Percentiles rank a stretch among this genome's conserved stretches.
These are phyloP conservation scores for Penaeus vannamei DNA, from an alignment of 1,140 invertebrate genomes.

Conservation along the genomic window DNA sequence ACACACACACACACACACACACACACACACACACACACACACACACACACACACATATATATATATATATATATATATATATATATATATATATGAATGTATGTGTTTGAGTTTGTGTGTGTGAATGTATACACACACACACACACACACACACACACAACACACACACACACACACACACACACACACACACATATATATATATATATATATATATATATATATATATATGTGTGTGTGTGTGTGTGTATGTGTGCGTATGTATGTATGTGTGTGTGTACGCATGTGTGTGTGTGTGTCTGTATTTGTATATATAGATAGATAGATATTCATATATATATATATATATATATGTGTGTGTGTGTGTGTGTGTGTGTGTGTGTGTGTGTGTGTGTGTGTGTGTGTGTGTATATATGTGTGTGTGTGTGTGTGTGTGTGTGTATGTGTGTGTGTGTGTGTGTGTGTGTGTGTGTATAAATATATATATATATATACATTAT, in stretches of 20 bases:
- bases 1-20: constrained; percentile 23
- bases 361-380: too few relatives aligned
- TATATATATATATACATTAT: neutral
- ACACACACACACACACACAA: constrained; percentile 21
- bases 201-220: constrained; percentile 22
- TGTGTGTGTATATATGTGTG: neutral
- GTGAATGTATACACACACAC: constrained; percentile 25
- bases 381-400: neutral
- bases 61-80: constrained; percentile 31
- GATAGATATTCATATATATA: neutral
- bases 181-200: constrained; percentile 18
- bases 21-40: constrained; percentile 26
- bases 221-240: neutral
- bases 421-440: neutral
- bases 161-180: neutral
- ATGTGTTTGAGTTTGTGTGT: neutral
- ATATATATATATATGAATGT: constrained; percentile 19
- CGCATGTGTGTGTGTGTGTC: neutral
- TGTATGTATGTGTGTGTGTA: neutral
- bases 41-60: constrained; percentile 34
- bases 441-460: neutral
- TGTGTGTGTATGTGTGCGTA: neutral
- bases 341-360: neutral
- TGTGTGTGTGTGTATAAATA: neutral
- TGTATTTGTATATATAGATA: neutral